Evolutionary conservation across 1,140 invertebrate species (phyloP).

Genomic region (Anthonomus grandis): DNA sequence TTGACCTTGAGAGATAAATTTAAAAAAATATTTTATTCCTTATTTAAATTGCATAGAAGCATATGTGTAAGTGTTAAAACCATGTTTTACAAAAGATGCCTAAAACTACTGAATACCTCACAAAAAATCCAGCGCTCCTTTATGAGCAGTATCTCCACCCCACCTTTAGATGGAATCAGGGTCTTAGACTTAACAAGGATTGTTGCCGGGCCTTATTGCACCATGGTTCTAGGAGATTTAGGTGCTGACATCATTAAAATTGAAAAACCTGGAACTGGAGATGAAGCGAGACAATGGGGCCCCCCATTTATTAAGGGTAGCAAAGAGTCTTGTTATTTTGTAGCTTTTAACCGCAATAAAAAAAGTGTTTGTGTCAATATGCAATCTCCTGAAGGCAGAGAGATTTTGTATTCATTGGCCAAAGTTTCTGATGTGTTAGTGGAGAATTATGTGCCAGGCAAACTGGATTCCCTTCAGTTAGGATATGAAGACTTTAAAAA

Average conservation of each 20-base stretch:
- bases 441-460: slow-evolving; percentile 94
- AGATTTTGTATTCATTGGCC: slow-evolving; percentile 72
- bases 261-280: slow-evolving; percentile 75
- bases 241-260: slow-evolving; percentile 95
- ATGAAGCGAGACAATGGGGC: slow-evolving; percentile 90
- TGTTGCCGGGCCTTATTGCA: slow-evolving; percentile 80
- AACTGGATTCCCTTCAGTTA: slow-evolving; percentile 71
- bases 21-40: no score
- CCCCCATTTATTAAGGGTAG: slow-evolving; percentile 80
- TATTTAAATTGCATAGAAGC: no score
- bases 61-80: no score
- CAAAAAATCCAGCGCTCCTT: no score
- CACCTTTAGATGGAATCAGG: slow-evolving; percentile 60
- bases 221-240: slow-evolving; percentile 90
- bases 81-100: no score
- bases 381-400: slow-evolving; percentile 65
- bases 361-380: slow-evolving; percentile 89
- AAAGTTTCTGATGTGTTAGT: slow-evolving; percentile 81
- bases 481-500: slow-evolving; percentile 73
- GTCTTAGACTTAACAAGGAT: slow-evolving; percentile 84
- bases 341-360: slow-evolving; percentile 91
- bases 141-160: no score
- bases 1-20: no score
- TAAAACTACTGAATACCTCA: no score
- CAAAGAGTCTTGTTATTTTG: slow-evolving; percentile 79